Evolutionary conservation across 2,113 vertebrate genomes (phyloP).

Genomic region (Misgurnus anguillicaudatus): DNA sequence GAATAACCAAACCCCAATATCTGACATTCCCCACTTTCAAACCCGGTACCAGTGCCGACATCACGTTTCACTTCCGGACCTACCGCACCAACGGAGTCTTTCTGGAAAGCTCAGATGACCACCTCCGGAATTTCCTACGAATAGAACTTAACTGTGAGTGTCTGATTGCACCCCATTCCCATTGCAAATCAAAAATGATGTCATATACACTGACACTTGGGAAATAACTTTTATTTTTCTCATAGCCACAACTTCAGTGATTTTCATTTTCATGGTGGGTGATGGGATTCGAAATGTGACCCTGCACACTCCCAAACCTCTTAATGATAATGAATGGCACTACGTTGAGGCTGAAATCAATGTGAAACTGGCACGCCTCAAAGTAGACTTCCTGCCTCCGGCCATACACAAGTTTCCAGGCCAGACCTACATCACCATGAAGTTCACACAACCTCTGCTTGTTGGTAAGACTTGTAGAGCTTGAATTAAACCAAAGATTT

Average conservation of each 20-base stretch:
- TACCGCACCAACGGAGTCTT: conserved; percentile 86
- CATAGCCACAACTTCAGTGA: conserved; percentile 84
- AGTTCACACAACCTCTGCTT: conserved; percentile 85
- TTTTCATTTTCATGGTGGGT: conserved; percentile 89
- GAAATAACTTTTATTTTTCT: background rate
- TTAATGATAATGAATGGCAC: conserved; percentile 95
- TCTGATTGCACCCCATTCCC: background rate
- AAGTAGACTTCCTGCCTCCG: conserved; percentile 93
- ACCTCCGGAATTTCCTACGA: conserved; percentile 84
- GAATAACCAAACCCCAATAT: conserved; percentile 87
- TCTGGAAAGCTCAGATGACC: conserved; percentile 87
- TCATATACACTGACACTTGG: background rate
- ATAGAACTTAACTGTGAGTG: conserved; percentile 91
- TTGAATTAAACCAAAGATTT: background rate
- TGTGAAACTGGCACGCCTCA: conserved; percentile 87
- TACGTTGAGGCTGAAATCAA: conserved; percentile 94
- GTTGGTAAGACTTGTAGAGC: conserved; percentile 79
- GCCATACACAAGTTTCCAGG: conserved; percentile 81
- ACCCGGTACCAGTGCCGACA: conserved; percentile 89
- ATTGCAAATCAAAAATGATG: background rate
- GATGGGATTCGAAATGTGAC: conserved; percentile 92
- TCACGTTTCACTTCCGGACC: conserved; percentile 98
- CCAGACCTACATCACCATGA: conserved; percentile 88
- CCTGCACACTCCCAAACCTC: conserved; percentile 75
- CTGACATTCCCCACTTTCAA: conserved; percentile 91